Evolutionary conservation across 2,797 vertebrate genomes (phyloP), one percentile per base, ranked within the genome.

Genomic region (Pristis pectinata): DNA sequence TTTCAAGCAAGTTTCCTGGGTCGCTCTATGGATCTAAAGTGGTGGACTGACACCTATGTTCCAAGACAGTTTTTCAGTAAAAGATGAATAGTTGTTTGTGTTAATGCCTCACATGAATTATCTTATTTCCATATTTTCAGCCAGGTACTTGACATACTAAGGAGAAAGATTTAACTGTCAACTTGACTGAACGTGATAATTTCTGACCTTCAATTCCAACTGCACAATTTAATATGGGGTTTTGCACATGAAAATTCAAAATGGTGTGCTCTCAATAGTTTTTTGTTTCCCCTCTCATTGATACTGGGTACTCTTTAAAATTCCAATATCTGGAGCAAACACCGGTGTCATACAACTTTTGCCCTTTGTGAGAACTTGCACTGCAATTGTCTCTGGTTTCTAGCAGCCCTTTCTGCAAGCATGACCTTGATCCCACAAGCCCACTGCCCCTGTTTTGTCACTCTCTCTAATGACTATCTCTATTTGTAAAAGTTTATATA

Each of bases 361-460:
- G 34, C 85, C n/a, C 27, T 7, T 3, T 15, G 27, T 56, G 22
- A 24, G 11, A 56, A 27, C 15, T 56, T 1, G 11, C 27, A 30
- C 44, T 49, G 9, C 44, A 19, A 22, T 24, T 22, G 19, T 6
- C 0, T 27, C 22, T 10, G 4, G 22, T 27, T 1, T 19, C 19
- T 22, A 44, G 0, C 24, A 22, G 11, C 19, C 24, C 79, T 24
- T 77, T 5, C 53, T 30, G 22, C 44, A 53, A 49, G 22, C 24
- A 10, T 1, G 34, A 10, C 19, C 37, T 22, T 13, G 0, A 24
- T 10, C 24, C 0, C 24, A 2, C 3, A 0, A 17, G 4, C 30
- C 10, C 56, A 7, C 13, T 11, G 13, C 34, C 5, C 6, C 44
- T 85, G 37, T 22, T 10, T 85, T 10, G 0, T 49, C 7, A 8